Evolutionary conservation across 2,797 vertebrate genomes (phyloP).

Genomic region (Sebastes kiyomatsui): DNA sequence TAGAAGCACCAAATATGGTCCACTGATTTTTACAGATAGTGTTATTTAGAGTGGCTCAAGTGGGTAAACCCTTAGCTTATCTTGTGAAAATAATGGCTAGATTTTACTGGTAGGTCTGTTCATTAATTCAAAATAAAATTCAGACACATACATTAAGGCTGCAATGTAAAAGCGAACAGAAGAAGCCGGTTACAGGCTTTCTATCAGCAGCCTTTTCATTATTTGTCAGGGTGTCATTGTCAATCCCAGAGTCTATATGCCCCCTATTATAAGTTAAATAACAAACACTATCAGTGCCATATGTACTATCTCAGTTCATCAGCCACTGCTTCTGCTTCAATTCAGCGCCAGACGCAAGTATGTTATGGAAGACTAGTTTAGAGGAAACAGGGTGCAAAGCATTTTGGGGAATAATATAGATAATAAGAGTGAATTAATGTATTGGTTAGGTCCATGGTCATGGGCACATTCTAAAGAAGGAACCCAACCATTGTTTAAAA

Average conservation of each 20-base stretch:
- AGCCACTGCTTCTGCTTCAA: conserved; percentile 28
- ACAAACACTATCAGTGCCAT: conserved; percentile 11
- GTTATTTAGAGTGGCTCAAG: neutral
- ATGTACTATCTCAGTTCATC: conserved; percentile 11
- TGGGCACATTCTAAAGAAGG: conserved; percentile 53
- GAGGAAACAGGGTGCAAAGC: conserved; percentile 66
- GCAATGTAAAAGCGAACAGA: neutral
- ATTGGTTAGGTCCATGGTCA: conserved; percentile 67
- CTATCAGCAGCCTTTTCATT: neutral
- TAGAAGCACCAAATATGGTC: neutral
- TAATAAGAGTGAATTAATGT: conserved; percentile 70
- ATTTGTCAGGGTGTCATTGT: conserved; percentile 1
- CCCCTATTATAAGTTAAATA: neutral
- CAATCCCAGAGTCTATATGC: neutral
- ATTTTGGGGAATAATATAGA: conserved; percentile 59
- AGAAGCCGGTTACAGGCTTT: neutral
- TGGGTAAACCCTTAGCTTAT: neutral
- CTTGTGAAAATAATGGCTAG: neutral
- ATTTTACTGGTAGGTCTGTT: neutral
- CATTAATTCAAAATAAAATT: neutral
- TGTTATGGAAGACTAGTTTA: conserved; percentile 68
- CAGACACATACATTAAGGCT: neutral
- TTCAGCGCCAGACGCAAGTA: conserved; percentile 40
- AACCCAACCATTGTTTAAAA: conserved; percentile 61
- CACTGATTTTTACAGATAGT: neutral